A percentile compares a stretch with the other conserved stretches of the same genome.
Conservation (phyloP, 1,140 invertebrate species). For the Drosophila obscura region DNA sequence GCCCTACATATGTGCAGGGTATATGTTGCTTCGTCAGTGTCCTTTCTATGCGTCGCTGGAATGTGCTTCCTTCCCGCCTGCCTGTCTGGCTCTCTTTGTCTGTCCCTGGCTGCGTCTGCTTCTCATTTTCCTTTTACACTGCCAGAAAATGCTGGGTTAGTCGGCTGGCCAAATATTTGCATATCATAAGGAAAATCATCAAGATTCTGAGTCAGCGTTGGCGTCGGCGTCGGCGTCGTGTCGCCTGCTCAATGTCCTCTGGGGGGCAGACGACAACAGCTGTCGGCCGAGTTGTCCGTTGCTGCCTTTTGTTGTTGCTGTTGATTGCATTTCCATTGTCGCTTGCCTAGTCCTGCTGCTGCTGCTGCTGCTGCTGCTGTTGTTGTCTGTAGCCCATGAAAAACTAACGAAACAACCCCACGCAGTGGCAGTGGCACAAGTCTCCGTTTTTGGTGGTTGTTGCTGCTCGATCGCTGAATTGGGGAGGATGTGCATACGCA, state of each 20-base stretch:
- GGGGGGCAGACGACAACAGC: constrained; percentile 54
- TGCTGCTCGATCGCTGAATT: constrained; percentile 42
- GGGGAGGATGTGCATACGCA: constrained; percentile 41
- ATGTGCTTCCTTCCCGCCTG: constrained; percentile 36
- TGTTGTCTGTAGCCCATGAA: constrained; percentile 38
- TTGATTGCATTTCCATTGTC: constrained; percentile 44
- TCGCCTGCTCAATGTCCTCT: constrained; percentile 21
- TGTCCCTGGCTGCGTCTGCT: neutral
- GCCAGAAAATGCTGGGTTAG: constrained; percentile 44
- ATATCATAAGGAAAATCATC: constrained; percentile 57
- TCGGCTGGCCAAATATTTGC: constrained; percentile 62
- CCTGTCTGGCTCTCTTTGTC: constrained; percentile 7
- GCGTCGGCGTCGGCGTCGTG: constrained; percentile 2
- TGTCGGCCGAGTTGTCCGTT: constrained; percentile 49
- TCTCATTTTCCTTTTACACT: constrained; percentile 39
- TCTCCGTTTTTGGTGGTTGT: constrained; percentile 46
- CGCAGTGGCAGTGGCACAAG: constrained; percentile 2
- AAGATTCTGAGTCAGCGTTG: neutral
- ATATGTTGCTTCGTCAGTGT: constrained; percentile 31
- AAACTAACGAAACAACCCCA: constrained; percentile 70
- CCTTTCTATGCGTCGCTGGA: neutral
- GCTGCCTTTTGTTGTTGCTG: constrained; percentile 34
- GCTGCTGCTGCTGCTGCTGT: constrained; percentile 3
- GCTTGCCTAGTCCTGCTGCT: constrained; percentile 12
- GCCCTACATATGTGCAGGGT: constrained; percentile 14